Evolutionary conservation across 2,113 vertebrate genomes (phyloP).

Genomic region (Eudyptes chrysolophus): DNA sequence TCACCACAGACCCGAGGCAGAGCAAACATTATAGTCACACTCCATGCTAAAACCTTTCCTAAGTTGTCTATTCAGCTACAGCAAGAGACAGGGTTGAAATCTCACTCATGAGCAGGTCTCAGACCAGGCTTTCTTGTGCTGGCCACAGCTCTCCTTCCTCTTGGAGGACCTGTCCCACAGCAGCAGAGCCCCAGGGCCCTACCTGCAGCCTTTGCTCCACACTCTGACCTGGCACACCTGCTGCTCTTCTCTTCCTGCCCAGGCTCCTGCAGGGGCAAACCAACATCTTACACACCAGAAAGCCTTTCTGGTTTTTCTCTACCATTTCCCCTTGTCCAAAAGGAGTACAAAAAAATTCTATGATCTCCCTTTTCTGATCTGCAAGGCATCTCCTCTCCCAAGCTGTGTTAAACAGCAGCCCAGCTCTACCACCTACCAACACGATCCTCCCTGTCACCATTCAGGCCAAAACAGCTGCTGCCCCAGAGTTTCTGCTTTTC

Average conservation of each 20-base stretch:
- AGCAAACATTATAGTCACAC: background rate
- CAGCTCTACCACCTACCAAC: background rate
- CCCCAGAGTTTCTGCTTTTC: background rate
- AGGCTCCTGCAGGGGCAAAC: background rate
- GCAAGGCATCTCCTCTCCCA: background rate
- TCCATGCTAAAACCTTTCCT: background rate
- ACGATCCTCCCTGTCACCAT: background rate
- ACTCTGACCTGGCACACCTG: background rate
- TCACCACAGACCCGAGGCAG: background rate
- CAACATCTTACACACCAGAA: accelerated
- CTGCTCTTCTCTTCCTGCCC: background rate
- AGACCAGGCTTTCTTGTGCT: background rate
- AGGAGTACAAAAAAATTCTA: accelerated
- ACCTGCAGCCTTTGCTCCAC: background rate
- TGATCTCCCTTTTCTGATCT: background rate
- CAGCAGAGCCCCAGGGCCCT: background rate
- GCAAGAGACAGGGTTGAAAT: background rate
- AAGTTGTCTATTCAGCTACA: background rate
- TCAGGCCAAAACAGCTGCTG: background rate
- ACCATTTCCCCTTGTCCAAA: background rate
- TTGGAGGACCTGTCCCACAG: background rate
- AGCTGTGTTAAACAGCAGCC: background rate
- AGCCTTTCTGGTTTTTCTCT: background rate
- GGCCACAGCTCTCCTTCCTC: background rate
- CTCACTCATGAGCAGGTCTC: background rate